These are phyloP conservation scores for Aleiodes sp. DNA, from an alignment of 1,140 invertebrate species.

Conservation along the genomic window DNA sequence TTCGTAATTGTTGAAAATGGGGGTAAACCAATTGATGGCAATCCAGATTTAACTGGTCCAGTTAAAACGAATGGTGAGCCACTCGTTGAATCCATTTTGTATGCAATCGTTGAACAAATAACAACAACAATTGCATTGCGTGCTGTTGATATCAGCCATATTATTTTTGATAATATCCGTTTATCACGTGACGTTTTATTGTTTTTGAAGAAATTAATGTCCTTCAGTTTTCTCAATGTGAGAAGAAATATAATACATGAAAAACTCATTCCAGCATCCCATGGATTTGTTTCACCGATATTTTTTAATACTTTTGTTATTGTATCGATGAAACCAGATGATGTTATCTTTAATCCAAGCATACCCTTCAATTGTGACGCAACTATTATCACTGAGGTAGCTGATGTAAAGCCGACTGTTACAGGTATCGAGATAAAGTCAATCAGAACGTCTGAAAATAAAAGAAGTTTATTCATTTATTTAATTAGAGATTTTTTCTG, in stretches of 20 bases:
- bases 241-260: slow-evolving; percentile 76
- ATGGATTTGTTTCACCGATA: slow-evolving; percentile 70
- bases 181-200: slow-evolving; percentile 58
- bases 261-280: slow-evolving; percentile 77
- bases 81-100: slow-evolving; percentile 58
- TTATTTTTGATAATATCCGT: slow-evolving; percentile 68
- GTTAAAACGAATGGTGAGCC: slow-evolving; percentile 73
- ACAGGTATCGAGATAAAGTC: slow-evolving; percentile 95
- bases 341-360: slow-evolving; percentile 79
- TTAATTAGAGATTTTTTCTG: too few relatives aligned
- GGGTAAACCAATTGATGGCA: slow-evolving; percentile 70
- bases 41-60: slow-evolving; percentile 71
- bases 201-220: slow-evolving; percentile 59
- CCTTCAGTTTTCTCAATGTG: slow-evolving; percentile 77
- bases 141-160: slow-evolving; percentile 81
- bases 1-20: slow-evolving; percentile 70
- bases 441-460: slow-evolving; percentile 84
- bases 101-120: slow-evolving; percentile 73
- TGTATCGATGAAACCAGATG: slow-evolving; percentile 78
- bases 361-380: slow-evolving; percentile 87
- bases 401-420: slow-evolving; percentile 92
- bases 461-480: neutral
- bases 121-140: slow-evolving; percentile 84
- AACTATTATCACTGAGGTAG: slow-evolving; percentile 91
- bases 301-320: slow-evolving; percentile 71